phyloP scores from a whole-genome alignment of 64 coral and sea anemone species.

The Stylophora pistillata region DNA sequence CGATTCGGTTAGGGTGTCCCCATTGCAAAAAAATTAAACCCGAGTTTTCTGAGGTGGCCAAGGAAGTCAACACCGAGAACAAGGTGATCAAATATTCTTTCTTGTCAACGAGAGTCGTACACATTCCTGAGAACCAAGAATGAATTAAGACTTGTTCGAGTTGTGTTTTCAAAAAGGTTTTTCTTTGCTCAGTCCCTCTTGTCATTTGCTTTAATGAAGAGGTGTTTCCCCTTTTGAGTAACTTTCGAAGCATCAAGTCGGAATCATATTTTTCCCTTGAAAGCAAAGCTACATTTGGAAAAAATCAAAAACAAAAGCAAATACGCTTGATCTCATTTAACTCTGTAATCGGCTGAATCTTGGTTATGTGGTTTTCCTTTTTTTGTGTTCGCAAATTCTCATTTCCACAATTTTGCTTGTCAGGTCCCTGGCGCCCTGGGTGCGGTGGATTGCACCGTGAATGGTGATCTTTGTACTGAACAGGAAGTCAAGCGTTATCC shows the following conservation, averaged over 20 bases:
- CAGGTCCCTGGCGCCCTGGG: constrained; percentile 79
- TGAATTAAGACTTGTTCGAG: too few relatives aligned
- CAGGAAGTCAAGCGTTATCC: constrained; percentile 87
- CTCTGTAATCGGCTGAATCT: too few relatives aligned
- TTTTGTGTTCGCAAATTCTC: too few relatives aligned
- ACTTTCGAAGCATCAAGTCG: too few relatives aligned
- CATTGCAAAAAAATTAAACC: constrained; percentile 85
- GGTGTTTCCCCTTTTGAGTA: too few relatives aligned
- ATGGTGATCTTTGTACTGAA: constrained; percentile 54
- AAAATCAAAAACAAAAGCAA: background rate
- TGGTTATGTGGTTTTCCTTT: background rate
- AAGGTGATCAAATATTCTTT: constrained; percentile 24
- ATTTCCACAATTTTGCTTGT: background rate
- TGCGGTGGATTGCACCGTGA: constrained; percentile 84
- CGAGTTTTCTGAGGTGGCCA: constrained; percentile 70
- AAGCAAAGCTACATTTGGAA: too few relatives aligned
- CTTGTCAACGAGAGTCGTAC: too few relatives aligned
- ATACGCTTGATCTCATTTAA: background rate
- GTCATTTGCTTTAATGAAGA: too few relatives aligned
- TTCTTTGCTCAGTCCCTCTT: too few relatives aligned
- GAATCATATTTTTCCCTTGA: too few relatives aligned
- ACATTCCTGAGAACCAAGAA: too few relatives aligned
- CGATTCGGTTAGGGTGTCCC: constrained; percentile 68
- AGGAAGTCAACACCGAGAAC: constrained; percentile 71
- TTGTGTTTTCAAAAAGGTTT: too few relatives aligned